Base-by-base conservation (phyloP, 2,888 invertebrate genomes). In the Trichopria drosophilae region DNA sequence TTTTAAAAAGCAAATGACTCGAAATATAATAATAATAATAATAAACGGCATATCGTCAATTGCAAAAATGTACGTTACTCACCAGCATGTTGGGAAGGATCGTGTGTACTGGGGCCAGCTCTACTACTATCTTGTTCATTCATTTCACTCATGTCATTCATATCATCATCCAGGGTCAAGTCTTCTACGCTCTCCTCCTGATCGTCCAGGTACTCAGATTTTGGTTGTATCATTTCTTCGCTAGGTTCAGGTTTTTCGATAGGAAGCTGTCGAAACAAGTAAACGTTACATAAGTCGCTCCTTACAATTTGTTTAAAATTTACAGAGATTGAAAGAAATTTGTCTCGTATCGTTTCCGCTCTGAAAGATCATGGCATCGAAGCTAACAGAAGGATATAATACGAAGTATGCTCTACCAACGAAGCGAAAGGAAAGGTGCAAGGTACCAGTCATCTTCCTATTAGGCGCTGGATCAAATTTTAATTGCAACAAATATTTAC, bases 111-210 rank as follows among this genome's bases (percentile, higher is more conserved):
- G 66, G 87, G 86, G 73, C 87, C 87, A 66, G 87, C 85, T 72
- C 80, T 78, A 58, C 80, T 76, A 71, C 83, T 84, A 61, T 86
- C 84, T 74, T 82, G 82, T 76, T 85, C 86, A n/a, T n/a, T n/a
- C 77, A 88, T 84, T 68, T 86, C 85, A 56, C 82, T 81, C 64
- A 84, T 79, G 69, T 85, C 84, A 68, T 77, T 77, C 75, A 78
- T 75, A 57, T 91, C 90, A 73, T 91, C 88, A 67, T 88, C 88
- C 54, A 88, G 78, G 59, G 90, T 90, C 75, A 91, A 83, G 77
- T 91, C 90, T 78, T 91, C 91, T 67, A 90, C 88, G 67, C 85
- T 85, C 69, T 87, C 87, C 65, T 86, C 86, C 58, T 80, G 78
- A 66, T 85, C 86, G 57, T 86, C 86, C 64, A 84, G 80, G 75